Evolutionary conservation across 2,888 invertebrate genomes (phyloP).

Genomic region (Morpho achilles): DNA sequence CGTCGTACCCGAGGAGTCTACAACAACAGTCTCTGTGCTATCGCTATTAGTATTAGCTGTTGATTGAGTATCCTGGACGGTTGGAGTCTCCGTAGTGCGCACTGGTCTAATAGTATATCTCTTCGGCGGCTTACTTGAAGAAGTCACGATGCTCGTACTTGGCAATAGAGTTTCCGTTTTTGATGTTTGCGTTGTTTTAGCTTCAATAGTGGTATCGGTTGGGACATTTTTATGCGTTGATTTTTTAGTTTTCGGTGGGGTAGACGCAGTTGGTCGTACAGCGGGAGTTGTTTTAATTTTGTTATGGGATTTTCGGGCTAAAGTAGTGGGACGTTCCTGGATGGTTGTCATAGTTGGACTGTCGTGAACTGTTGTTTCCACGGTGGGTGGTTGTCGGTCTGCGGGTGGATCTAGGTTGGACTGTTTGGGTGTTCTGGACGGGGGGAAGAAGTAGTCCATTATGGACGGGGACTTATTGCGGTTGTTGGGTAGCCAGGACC

Average conservation of each 20-base stretch:
- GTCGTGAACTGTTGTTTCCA: constrained; percentile 48
- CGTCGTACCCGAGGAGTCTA: constrained; percentile 57
- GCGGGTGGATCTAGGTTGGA: constrained; percentile 65
- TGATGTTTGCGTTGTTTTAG: constrained; percentile 52
- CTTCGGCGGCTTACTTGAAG: constrained; percentile 59
- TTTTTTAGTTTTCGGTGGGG: constrained; percentile 62
- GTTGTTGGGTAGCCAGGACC: constrained; percentile 69
- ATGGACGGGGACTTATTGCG: constrained; percentile 67
- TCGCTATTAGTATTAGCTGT: constrained; percentile 67
- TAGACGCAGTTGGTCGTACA: constrained; percentile 55
- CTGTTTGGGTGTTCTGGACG: constrained; percentile 73
- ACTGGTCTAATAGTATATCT: constrained; percentile 76
- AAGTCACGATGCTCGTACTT: no score
- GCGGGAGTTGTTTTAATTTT: constrained; percentile 65
- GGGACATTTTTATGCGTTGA: constrained; percentile 53
- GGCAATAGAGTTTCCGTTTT: constrained; percentile 27
- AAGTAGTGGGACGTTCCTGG: constrained; percentile 63
- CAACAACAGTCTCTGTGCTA: constrained; percentile 73
- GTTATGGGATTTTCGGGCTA: constrained; percentile 58
- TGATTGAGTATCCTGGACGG: constrained; percentile 66
- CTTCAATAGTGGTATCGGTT: constrained; percentile 53
- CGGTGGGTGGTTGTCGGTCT: constrained; percentile 54
- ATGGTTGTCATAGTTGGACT: constrained; percentile 55
- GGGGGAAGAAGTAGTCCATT: constrained; percentile 75
- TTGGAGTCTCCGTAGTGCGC: constrained; percentile 61